phyloP scores from a whole-genome alignment of 2,797 vertebrate species.

The Falco peregrinus region DNA sequence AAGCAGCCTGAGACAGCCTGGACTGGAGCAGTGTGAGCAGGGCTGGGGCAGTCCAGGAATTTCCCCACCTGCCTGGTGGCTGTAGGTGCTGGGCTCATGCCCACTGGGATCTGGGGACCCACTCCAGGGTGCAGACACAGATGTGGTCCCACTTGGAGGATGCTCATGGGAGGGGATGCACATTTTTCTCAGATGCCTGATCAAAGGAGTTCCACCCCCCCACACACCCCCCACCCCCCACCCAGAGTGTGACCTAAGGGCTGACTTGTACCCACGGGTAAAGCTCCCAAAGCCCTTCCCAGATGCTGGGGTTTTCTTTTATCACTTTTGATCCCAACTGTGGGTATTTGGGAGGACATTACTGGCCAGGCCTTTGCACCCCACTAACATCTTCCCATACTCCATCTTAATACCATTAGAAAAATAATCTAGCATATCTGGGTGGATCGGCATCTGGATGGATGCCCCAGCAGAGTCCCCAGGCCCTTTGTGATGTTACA shows the following conservation, averaged over 20 bases:
- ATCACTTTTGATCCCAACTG: background rate
- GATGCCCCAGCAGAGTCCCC: background rate
- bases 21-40: fast-evolving
- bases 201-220: too few species aligned
- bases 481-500: background rate
- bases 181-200: too few species aligned
- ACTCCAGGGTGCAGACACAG: fast-evolving
- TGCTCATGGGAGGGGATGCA: background rate
- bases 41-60: background rate
- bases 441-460: background rate
- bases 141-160: background rate
- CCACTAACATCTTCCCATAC: background rate
- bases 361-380: background rate
- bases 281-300: background rate
- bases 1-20: background rate
- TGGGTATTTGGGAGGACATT: background rate
- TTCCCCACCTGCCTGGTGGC: background rate
- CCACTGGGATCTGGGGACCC: background rate
- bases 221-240: too few species aligned
- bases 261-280: fast-evolving
- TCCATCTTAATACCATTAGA: background rate
- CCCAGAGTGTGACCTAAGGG: background rate
- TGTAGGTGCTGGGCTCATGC: background rate
- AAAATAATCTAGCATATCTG: background rate
- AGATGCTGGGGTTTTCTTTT: background rate